phyloP scores from a whole-genome alignment of 2,888 invertebrate genomes.

The Sphaerophoria taeniata region DNA sequence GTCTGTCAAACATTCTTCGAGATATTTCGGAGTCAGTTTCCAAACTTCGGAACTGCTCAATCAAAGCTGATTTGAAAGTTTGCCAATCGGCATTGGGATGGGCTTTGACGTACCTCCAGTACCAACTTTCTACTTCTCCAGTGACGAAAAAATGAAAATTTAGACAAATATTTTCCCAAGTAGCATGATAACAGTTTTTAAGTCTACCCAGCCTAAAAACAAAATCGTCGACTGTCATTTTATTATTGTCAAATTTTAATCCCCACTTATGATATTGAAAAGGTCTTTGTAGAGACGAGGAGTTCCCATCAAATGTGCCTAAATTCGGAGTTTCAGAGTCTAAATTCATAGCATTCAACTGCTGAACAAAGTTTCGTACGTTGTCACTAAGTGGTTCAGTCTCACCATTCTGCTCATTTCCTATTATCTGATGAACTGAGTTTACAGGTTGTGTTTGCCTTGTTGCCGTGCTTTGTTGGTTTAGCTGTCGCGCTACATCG shows the following conservation, averaged over 20 bases:
- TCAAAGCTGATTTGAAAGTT: not conserved
- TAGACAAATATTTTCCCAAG: not conserved
- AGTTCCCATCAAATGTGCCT: not conserved
- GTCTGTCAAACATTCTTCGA: too few species aligned
- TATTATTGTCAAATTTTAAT: not conserved
- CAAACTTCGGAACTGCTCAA: not conserved
- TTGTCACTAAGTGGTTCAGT: not conserved
- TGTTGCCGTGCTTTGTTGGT: not conserved
- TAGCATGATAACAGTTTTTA: not conserved
- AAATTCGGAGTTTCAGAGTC: not conserved
- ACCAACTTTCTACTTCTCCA: constrained; percentile 1
- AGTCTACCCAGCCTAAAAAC: not conserved
- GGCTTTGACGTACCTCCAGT: not conserved
- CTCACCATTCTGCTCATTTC: not conserved
- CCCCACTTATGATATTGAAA: constrained; percentile 16
- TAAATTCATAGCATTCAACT: constrained; percentile 4
- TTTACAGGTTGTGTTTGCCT: not conserved
- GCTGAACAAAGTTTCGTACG: constrained; percentile 1
- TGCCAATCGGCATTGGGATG: constrained; percentile 3
- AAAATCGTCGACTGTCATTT: constrained; percentile 14
- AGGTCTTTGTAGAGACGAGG: not conserved
- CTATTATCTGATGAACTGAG: not conserved
- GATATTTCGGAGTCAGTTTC: too few species aligned
- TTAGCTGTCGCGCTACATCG: not conserved
- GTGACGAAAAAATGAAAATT: constrained; percentile 7